Evolutionary conservation across 2,888 invertebrate genomes (phyloP).

Genomic region (Crematogaster levior): DNA sequence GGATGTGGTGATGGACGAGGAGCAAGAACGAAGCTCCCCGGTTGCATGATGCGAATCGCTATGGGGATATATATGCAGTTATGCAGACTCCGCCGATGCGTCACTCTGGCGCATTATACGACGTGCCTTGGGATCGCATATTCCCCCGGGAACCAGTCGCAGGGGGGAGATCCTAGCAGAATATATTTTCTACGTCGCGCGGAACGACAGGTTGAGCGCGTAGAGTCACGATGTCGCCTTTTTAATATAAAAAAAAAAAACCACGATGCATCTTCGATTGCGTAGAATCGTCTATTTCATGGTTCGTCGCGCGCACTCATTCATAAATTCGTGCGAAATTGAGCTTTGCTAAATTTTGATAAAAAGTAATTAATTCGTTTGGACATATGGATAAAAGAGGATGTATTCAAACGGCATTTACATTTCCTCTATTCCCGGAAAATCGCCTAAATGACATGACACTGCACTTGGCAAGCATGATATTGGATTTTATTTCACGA

Average conservation of each 20-base stretch:
- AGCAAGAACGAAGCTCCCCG: conserved; percentile 63
- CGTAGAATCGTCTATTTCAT: background rate
- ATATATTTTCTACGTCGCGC: conserved; percentile 68
- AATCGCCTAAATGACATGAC: conserved; percentile 16
- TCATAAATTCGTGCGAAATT: background rate
- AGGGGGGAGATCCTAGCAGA: conserved; percentile 60
- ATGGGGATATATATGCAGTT: conserved; percentile 79
- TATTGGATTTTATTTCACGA: conserved; percentile 39
- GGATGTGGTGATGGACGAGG: conserved; percentile 78
- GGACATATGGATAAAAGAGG: background rate
- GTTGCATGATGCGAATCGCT: conserved; percentile 72
- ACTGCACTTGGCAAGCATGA: conserved; percentile 33
- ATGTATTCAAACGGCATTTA: background rate
- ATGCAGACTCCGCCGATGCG: conserved; percentile 80
- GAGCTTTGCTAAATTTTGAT: background rate
- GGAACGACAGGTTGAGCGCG: conserved; percentile 63
- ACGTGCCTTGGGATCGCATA: conserved; percentile 71
- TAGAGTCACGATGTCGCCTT: conserved; percentile 43
- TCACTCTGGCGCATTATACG: conserved; percentile 79
- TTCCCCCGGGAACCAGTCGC: conserved; percentile 72
- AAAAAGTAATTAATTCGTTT: conserved; percentile 10
- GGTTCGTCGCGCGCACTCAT: background rate
- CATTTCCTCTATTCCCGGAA: conserved; percentile 4
- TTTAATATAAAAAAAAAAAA: conserved; percentile 46
- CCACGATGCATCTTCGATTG: conserved; percentile 12